phyloP scores from a whole-genome alignment of 1,140 invertebrate species.

The Agrypnia vestita region DNA sequence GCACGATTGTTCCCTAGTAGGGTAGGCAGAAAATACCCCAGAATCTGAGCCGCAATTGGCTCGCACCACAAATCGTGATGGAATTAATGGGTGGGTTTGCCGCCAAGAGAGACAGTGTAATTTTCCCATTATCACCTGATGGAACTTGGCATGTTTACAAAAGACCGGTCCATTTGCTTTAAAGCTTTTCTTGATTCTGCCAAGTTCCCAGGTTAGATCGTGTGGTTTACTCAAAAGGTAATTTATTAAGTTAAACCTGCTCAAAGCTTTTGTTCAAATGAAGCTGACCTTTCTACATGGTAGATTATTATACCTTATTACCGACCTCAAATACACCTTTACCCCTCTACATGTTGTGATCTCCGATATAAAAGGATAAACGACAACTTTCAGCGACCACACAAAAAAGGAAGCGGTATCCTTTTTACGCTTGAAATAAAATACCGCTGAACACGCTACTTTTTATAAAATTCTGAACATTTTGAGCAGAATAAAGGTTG shows the following conservation, averaged over 20 bases:
- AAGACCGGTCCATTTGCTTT: conserved; percentile 51
- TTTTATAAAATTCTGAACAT: neutral
- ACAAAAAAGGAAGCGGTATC: no score
- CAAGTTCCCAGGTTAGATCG: neutral
- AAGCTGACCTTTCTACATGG: no score
- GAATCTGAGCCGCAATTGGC: conserved; percentile 2
- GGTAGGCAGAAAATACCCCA: conserved; percentile 22
- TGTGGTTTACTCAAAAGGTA: no score
- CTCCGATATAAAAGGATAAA: no score
- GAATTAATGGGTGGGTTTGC: conserved; percentile 27
- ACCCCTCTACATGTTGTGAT: no score
- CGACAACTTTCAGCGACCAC: no score
- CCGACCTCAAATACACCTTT: no score
- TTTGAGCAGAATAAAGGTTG: neutral
- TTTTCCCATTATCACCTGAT: conserved; percentile 58
- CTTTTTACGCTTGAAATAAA: no score
- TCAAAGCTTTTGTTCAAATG: no score
- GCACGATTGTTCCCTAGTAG: conserved; percentile 28
- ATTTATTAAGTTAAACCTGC: no score
- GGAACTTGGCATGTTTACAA: conserved; percentile 54
- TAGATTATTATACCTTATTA: no score
- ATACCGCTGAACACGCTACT: neutral
- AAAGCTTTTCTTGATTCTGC: conserved; percentile 6
- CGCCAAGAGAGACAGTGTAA: conserved; percentile 49
- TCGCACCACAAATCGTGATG: conserved; percentile 29